phyloP scores from a whole-genome alignment of 2,113 vertebrate genomes.

The Donacobius atricapilla region DNA sequence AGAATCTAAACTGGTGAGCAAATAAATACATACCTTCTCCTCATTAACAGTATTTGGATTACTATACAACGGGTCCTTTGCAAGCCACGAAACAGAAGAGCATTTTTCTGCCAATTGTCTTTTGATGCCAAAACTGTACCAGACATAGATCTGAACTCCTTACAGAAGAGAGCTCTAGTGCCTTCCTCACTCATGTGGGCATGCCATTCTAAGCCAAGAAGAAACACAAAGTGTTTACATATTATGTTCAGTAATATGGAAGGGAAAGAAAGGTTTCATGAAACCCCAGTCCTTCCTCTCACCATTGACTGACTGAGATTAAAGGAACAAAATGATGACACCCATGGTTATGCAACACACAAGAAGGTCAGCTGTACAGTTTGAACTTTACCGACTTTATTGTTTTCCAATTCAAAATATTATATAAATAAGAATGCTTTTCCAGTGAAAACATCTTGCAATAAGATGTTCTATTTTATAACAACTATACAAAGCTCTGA shows the following conservation, averaged over 20 bases:
- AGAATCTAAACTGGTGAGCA: not conserved
- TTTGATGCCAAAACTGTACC: not conserved
- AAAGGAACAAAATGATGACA: conserved; percentile 6
- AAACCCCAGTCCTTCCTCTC: not conserved
- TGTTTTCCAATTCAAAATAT: not conserved
- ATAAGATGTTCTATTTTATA: not conserved
- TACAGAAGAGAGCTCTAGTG: not conserved
- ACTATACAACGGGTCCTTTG: not conserved
- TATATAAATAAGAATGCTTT: not conserved
- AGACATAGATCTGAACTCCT: conserved; percentile 8
- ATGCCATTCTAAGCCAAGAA: not conserved
- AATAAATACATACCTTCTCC: not conserved
- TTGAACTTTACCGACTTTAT: not conserved
- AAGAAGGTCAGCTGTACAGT: not conserved
- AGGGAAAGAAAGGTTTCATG: not conserved
- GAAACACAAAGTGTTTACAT: not conserved
- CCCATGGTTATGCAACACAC: not conserved
- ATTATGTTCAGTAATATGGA: not conserved
- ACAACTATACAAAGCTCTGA: not conserved
- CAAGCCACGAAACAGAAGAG: not conserved
- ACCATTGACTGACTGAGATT: not conserved
- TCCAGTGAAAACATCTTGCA: conserved; percentile 15
- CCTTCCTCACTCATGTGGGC: not conserved
- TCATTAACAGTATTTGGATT: not conserved
- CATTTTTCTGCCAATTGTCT: not conserved